Conservation (phyloP, 2,797 vertebrate species). For the Takifugu rubripes region DNA sequence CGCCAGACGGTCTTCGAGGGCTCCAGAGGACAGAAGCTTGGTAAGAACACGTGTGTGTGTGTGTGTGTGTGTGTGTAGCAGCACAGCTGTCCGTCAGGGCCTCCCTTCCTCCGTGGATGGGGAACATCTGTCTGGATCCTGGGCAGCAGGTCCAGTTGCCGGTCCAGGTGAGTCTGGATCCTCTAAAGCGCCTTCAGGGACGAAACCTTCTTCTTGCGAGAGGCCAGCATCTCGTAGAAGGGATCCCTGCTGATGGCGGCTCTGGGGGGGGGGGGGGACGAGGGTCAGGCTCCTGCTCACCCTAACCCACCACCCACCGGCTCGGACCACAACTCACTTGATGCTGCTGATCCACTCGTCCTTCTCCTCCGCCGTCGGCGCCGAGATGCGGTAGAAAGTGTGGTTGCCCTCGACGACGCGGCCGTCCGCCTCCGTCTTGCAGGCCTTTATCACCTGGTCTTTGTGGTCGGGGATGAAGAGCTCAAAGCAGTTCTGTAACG, state of each 20-base stretch:
- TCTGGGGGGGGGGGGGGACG: conserved; percentile 63
- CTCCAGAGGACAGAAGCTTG: not conserved
- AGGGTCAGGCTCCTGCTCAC: not conserved
- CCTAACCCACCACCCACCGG: too few species aligned
- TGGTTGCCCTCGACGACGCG: conserved; percentile 97
- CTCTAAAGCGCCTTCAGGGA: conserved; percentile 85
- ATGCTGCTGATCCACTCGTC: conserved; percentile 98
- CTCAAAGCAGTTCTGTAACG: conserved; percentile 93
- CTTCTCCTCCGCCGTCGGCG: conserved; percentile 90
- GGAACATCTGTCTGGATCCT: not conserved
- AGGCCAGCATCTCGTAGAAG: conserved; percentile 96
- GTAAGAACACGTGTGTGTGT: too few species aligned
- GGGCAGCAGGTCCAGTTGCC: conserved; percentile 3
- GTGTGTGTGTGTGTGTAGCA: not conserved
- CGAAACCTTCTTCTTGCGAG: conserved; percentile 96
- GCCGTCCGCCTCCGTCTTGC: conserved; percentile 95
- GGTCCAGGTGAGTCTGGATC: conserved; percentile 17
- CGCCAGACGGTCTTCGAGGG: too few species aligned
- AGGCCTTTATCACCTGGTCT: conserved; percentile 98
- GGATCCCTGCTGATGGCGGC: conserved; percentile 97
- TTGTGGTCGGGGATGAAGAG: conserved; percentile 96
- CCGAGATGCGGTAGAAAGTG: conserved; percentile 94
- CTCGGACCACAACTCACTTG: conserved; percentile 70
- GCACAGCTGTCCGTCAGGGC: not conserved
- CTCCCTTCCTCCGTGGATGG: not conserved